These are phyloP conservation scores for Lucilia cuprina DNA, from an alignment of 1,140 invertebrate genomes.

Conservation along the genomic window DNA sequence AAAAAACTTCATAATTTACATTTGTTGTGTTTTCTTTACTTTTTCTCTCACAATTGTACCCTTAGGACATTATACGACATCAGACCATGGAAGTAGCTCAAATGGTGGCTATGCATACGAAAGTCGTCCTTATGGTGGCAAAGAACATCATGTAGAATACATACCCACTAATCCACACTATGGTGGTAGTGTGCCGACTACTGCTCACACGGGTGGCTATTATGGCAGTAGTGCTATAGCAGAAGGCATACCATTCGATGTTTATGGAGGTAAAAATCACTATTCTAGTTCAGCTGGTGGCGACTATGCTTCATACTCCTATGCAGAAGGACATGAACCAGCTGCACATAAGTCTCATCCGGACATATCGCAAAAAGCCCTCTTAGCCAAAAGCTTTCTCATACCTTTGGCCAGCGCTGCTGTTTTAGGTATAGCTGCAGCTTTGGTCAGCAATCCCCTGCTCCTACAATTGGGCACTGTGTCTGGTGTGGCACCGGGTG, in stretches of 20 bases:
- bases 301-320: constrained; percentile 49
- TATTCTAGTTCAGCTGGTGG: constrained; percentile 46
- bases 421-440: constrained; percentile 78
- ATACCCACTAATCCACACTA: neutral
- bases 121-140: neutral
- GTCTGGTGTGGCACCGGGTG: constrained; percentile 65
- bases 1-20: neutral
- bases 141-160: constrained; percentile 6
- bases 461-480: constrained; percentile 77
- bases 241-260: constrained; percentile 54
- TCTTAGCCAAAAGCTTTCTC: constrained; percentile 68
- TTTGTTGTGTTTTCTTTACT: neutral
- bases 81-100: constrained; percentile 43
- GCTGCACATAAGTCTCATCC: constrained; percentile 50
- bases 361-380: constrained; percentile 50
- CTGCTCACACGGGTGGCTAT: constrained; percentile 26
- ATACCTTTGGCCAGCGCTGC: constrained; percentile 79
- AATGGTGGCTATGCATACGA: constrained; percentile 20
- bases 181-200: neutral
- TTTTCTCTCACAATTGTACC: neutral
- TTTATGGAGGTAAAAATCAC: constrained; percentile 45
- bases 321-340: constrained; percentile 46
- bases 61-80: constrained; percentile 39
- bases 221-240: constrained; percentile 44
- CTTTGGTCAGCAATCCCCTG: constrained; percentile 77